Base-by-base conservation (phyloP, 2,797 vertebrate species). In the Cheirogaleus major region DNA sequence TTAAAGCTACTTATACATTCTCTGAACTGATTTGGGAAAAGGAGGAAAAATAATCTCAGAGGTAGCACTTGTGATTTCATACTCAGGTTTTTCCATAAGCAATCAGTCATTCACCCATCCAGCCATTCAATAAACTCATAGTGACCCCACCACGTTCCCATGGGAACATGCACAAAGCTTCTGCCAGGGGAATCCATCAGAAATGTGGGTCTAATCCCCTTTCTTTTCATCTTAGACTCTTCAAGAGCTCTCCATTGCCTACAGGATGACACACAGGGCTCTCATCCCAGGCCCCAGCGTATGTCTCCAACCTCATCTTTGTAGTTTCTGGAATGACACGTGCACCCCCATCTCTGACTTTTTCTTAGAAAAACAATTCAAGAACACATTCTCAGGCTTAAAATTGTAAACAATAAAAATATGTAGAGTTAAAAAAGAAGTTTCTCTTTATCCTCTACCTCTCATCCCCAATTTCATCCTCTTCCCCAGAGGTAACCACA, bases 1-100 rank as follows among this genome's bases (percentile, higher is more conserved):
- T 97, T 96, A 93, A 96, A 78, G 67, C 63, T 50, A 57, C 57
- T 96, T 83, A 80, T 41, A 27, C 25, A 20, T 69, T 88, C 72
- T 80, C 67, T 48, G 50, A 95, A 88, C 9, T 80, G 70, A 83
- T 41, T 81, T 94, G 57, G 63, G 43, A 67, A 90, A 30, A 50
- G 14, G 50, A 22, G 20, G 8, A 45, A 48, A 35, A 72, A 20
- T 72, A 27, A 45, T 38, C 41, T 25, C 80, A 50, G 86, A 55
- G 14, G 10, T 13, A 65, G 79, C 48, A 59, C 48, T 41, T 59
- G 7, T 69, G 76, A 88, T 72, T 79, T 91, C 50, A 93, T 55
- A 20, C 57, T 45, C 20, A 30, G 8, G 55, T 13, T 52, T 52
- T 87, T 65, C 57, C 45, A 1, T n/a, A 59, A 52, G 63, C 63